Percentiles rank a stretch among this genome's conserved stretches.
Evolutionary conservation across 2,797 vertebrate genomes (phyloP).

Genomic region (Urophycis tenuis): DNA sequence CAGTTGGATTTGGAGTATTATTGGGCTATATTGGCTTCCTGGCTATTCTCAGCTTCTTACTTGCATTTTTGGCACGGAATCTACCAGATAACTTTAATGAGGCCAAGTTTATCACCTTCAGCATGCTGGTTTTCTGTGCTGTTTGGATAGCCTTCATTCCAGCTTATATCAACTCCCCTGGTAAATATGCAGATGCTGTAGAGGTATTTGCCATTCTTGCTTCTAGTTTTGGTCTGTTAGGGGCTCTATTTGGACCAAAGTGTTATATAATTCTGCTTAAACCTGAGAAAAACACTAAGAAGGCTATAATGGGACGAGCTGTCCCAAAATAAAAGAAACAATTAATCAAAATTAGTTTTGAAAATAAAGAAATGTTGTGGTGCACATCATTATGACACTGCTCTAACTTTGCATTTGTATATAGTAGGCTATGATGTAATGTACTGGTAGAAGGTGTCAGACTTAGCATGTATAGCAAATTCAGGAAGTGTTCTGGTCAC

Average conservation of each 20-base stretch:
- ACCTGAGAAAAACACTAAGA: constrained; percentile 65
- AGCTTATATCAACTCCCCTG: constrained; percentile 56
- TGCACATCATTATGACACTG: background rate
- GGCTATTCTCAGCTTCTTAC: constrained; percentile 58
- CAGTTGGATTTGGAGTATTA: constrained; percentile 55
- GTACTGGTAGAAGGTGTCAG: background rate
- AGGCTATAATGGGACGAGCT: constrained; percentile 46
- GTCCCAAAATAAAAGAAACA: background rate
- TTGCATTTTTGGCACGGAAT: constrained; percentile 67
- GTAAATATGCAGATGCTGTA: constrained; percentile 45
- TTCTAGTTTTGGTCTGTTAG: constrained; percentile 45
- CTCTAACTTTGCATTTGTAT: background rate
- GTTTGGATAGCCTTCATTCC: constrained; percentile 68
- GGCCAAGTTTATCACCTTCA: constrained; percentile 70
- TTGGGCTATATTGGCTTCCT: constrained; percentile 68
- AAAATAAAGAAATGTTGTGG: background rate
- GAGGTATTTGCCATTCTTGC: constrained; percentile 49
- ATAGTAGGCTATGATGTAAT: background rate
- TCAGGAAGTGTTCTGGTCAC: too few relatives aligned
- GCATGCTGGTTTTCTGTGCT: constrained; percentile 70
- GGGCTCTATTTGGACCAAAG: constrained; percentile 46
- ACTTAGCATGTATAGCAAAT: background rate
- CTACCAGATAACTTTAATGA: constrained; percentile 71
- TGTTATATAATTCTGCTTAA: constrained; percentile 61
- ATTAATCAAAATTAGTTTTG: background rate